Evolutionary conservation across 2,888 invertebrate genomes (phyloP).

Genomic region (Eupithecia dodoneata): DNA sequence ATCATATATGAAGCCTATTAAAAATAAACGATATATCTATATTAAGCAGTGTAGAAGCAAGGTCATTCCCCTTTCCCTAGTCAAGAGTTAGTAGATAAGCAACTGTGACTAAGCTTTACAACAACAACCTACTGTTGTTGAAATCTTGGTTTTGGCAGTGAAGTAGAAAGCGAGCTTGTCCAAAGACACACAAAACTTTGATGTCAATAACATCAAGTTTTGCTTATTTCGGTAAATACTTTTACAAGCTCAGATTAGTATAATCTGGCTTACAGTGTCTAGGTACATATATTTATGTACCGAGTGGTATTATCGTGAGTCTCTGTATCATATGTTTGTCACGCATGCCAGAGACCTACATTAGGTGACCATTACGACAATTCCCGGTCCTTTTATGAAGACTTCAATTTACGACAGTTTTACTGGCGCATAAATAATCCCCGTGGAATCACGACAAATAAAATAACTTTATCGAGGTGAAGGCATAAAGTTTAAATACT

Average conservation of each 20-base stretch:
- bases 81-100: background rate
- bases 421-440: constrained; percentile 77
- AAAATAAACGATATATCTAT: background rate
- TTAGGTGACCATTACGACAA: constrained; percentile 66
- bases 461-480: constrained; percentile 75
- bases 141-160: background rate
- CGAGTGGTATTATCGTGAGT: constrained; percentile 42
- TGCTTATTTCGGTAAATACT: background rate
- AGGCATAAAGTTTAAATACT: constrained; percentile 76
- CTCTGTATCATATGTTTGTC: constrained; percentile 60
- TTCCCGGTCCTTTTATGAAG: constrained; percentile 74
- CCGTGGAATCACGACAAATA: constrained; percentile 73
- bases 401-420: constrained; percentile 79
- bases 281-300: constrained; percentile 10
- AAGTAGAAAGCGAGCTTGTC: background rate
- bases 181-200: too few relatives aligned
- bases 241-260: background rate
- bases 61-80: background rate
- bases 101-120: background rate
- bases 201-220: too few relatives aligned
- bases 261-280: background rate
- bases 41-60: background rate
- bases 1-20: background rate
- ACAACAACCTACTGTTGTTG: background rate
- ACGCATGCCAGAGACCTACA: constrained; percentile 67